Evolutionary conservation across 2,888 invertebrate genomes (phyloP), one percentile per base, ranked within the genome.

Genomic region (Hirudinaria manillensis): DNA sequence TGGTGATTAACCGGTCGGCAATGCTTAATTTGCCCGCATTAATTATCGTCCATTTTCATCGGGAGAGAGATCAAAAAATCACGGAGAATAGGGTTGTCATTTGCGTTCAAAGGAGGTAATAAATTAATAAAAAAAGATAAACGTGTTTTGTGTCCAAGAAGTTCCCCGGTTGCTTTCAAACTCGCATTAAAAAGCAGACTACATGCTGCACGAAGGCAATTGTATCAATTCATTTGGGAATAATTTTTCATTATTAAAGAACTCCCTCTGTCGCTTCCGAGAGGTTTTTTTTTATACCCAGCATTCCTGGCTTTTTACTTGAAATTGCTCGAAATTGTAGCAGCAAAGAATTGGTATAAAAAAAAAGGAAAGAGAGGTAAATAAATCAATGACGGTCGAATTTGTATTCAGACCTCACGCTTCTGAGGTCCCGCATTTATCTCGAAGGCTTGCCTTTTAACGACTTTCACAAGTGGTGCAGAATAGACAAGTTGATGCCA

Each of bases 181-280:
- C 29, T 61, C 29, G 29, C 61, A 29, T 61, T 27, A 61, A 24
- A 29, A 29, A 61, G 61, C 29, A 27, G 29, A 27, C 68, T 68
- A 10, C 68, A 68, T 34, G n/a, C 68, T n/a, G 32, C 21, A n/a
- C 68, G n/a, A 32, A 68, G n/a, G 68, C 68, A 68, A 68, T 68
- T 68, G 29, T 34, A 34, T 29, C 29, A 68, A 68, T 34, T 34
- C 68, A 32, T 36, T n/a, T 36, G 36, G 68, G 68, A 34, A 68
- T 68, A 68, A 68, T 68, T 68, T 68, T 68, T 68, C 68, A 68
- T 68, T 68, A 68, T 68, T 68, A 68, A 68, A 68, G 68, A 68
- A 68, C 29, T 68, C 29, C 32, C 29, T 61, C 45, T 45, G 45
- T 24, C 61, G 61, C 61, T 61, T 61, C 6, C 61, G 45, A 45